Percentiles rank a stretch among this genome's conserved stretches.
These are phyloP conservation scores for Tipula helvola DNA, from an alignment of 2,888 invertebrate species.

Conservation along the genomic window DNA sequence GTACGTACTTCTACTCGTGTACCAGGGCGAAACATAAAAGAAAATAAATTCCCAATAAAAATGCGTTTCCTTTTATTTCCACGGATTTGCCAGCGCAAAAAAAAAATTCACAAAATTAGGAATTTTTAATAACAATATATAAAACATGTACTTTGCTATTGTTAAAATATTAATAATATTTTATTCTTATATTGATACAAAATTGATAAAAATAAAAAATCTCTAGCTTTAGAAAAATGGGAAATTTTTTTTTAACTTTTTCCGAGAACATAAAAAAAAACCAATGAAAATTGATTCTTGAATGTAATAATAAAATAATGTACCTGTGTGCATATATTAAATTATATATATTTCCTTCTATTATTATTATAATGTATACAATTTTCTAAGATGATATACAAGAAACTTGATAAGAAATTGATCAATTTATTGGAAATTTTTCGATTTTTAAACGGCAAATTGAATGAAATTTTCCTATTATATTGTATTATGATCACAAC, in stretches of 20 bases:
- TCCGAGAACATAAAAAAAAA: not conserved
- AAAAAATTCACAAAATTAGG: not conserved
- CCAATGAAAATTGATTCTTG: not conserved
- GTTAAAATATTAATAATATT: not conserved
- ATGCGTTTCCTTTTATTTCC: not conserved
- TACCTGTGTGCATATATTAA: constrained; percentile 4
- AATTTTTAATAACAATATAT: not conserved
- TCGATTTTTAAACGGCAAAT: not conserved
- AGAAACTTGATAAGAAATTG: not conserved
- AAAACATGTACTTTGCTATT: not conserved
- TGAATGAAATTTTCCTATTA: not conserved
- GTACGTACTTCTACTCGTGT: not conserved
- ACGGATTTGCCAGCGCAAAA: not conserved
- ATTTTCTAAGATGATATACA: not conserved
- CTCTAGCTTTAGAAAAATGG: not conserved
- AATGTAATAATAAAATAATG: not conserved
- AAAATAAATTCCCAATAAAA: not conserved
- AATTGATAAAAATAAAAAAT: not conserved
- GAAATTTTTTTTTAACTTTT: not conserved
- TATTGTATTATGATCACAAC: not conserved
- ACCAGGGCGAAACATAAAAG: not conserved
- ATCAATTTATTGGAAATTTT: not conserved
- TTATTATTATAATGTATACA: not conserved
- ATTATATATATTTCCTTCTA: not conserved
- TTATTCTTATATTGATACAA: not conserved